phyloP scores from a whole-genome alignment of 1,140 invertebrate genomes.

The Agrilus planipennis region DNA sequence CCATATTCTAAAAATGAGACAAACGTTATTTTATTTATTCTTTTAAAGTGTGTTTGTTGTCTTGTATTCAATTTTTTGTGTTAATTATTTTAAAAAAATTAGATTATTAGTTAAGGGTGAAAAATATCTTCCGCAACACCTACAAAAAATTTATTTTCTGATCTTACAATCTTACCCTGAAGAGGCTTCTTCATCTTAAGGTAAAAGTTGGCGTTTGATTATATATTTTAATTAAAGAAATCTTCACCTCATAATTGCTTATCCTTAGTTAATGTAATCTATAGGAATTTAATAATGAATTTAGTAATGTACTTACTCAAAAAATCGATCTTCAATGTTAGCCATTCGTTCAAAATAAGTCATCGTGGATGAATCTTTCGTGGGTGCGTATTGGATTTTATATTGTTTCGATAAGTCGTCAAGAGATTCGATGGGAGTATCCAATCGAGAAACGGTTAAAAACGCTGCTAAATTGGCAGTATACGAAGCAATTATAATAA shows the following conservation, averaged over 20 bases:
- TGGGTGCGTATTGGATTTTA: conserved; percentile 87
- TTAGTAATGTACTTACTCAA: conserved; percentile 57
- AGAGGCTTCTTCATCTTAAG: no score
- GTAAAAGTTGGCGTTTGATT: no score
- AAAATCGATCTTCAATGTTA: conserved; percentile 87
- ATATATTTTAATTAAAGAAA: no score
- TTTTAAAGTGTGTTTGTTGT: no score
- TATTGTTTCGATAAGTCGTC: conserved; percentile 92
- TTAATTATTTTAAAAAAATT: not conserved
- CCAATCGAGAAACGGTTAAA: conserved; percentile 82
- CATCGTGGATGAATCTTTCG: conserved; percentile 73
- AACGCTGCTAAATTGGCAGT: conserved; percentile 94
- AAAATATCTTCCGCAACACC: no score
- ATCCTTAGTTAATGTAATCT: no score
- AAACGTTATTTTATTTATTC: not conserved
- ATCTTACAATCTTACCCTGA: no score
- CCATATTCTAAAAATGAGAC: conserved; percentile 45
- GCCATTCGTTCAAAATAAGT: conserved; percentile 94
- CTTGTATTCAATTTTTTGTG: not conserved
- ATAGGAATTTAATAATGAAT: not conserved
- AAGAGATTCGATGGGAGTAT: conserved; percentile 82
- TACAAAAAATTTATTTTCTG: no score
- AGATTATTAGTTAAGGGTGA: no score
- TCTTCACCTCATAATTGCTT: not conserved
- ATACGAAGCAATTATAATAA: conserved; percentile 97